phyloP scores from a whole-genome alignment of 2,888 invertebrate genomes.

The Aporophyla nigra region DNA sequence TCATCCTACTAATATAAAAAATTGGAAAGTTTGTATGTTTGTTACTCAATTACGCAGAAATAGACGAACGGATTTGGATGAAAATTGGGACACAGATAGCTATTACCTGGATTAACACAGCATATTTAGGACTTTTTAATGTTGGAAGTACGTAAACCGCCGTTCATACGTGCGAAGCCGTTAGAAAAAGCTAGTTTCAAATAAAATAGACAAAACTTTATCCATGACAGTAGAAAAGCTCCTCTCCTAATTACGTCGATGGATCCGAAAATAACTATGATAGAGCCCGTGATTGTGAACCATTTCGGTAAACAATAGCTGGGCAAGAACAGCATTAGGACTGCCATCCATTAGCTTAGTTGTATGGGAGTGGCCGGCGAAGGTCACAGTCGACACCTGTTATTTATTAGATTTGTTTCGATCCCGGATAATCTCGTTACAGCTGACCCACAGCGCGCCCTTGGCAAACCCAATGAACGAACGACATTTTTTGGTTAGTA shows the following conservation, averaged over 20 bases:
- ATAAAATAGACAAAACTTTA: constrained; percentile 2
- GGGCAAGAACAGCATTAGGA: constrained; percentile 60
- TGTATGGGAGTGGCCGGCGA: constrained; percentile 73
- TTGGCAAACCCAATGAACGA: constrained; percentile 55
- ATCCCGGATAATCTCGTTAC: constrained; percentile 86
- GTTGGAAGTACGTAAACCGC: no score
- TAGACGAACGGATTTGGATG: no score
- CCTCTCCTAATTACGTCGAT: constrained; percentile 36
- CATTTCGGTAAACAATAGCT: constrained; percentile 68
- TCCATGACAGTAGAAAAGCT: constrained; percentile 14
- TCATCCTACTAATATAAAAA: no score
- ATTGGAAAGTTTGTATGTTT: no score
- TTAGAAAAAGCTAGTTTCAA: neutral
- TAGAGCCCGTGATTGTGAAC: constrained; percentile 46
- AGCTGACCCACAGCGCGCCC: constrained; percentile 69
- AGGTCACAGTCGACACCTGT: constrained; percentile 82
- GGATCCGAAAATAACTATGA: constrained; percentile 54
- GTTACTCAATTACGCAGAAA: no score
- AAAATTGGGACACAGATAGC: no score
- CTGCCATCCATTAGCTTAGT: constrained; percentile 69
- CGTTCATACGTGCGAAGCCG: no score
- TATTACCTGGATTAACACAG: no score
- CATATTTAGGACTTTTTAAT: no score
- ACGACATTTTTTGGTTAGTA: constrained; percentile 62
- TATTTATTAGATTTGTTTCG: constrained; percentile 89